These are phyloP conservation scores for Helicoverpa armigera DNA, from an alignment of 1,140 invertebrate species.

Conservation along the genomic window DNA sequence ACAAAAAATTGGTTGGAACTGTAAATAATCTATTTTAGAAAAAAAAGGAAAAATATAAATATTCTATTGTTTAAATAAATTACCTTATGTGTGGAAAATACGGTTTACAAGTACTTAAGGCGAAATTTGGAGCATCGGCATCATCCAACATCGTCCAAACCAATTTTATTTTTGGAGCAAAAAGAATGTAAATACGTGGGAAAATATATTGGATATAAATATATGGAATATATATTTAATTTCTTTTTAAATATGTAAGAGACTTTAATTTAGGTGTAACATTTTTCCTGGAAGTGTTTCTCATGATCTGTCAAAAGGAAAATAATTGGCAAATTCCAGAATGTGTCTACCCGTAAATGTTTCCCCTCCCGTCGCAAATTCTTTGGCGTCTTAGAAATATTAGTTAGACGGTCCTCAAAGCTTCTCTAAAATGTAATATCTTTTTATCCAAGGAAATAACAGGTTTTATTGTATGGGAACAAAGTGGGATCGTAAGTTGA, in stretches of 20 bases:
- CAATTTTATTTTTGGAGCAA: too few relatives aligned
- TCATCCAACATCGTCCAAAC: too few relatives aligned
- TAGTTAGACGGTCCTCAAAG: constrained; percentile 33
- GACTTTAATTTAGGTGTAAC: constrained; percentile 39
- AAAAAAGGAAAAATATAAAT: too few relatives aligned
- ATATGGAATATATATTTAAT: constrained; percentile 2
- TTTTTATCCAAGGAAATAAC: constrained; percentile 30
- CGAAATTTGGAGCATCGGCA: too few relatives aligned
- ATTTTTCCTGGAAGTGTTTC: constrained; percentile 5
- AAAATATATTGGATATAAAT: too few relatives aligned
- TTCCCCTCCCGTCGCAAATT: constrained; percentile 46
- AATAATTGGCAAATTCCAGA: constrained; percentile 51
- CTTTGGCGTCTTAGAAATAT: constrained; percentile 46
- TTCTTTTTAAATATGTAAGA: not conserved
- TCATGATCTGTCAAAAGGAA: constrained; percentile 33
- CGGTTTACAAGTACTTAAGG: too few relatives aligned
- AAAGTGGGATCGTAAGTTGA: not conserved
- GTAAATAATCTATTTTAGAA: too few relatives aligned
- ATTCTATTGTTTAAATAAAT: too few relatives aligned
- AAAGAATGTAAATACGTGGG: not conserved
- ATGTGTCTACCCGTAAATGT: constrained; percentile 39
- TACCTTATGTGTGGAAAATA: too few relatives aligned
- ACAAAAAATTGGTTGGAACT: too few relatives aligned
- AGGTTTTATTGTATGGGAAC: constrained; percentile 4
- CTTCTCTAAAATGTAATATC: constrained; percentile 43